Evolutionary conservation across 1,140 invertebrate species (phyloP).

Genomic region (Stegodyphus mimosarum): DNA sequence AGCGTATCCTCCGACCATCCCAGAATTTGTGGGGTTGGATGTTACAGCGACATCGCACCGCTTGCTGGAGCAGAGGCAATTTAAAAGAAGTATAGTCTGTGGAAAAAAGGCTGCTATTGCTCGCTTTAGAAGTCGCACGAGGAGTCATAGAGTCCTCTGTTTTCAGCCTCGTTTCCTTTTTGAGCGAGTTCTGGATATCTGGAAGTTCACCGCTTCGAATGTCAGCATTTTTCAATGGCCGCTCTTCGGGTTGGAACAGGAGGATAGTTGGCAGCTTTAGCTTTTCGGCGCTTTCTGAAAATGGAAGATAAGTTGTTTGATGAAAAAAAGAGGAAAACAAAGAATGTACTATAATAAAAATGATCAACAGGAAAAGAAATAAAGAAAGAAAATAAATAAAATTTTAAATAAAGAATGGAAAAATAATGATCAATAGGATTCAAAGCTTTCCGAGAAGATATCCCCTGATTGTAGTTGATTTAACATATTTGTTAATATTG

Average conservation of each 20-base stretch:
- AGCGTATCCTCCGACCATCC: slow-evolving; percentile 26
- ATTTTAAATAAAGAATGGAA: too few relatives aligned
- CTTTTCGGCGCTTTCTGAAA: neutral
- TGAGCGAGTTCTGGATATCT: neutral
- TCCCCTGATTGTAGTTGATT: too few relatives aligned
- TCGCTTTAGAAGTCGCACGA: neutral
- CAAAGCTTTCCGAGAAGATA: too few relatives aligned
- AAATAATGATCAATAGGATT: too few relatives aligned
- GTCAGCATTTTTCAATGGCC: neutral
- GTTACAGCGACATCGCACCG: slow-evolving; percentile 23
- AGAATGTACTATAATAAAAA: too few relatives aligned
- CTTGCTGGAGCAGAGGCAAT: slow-evolving; percentile 35
- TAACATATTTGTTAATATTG: too few relatives aligned
- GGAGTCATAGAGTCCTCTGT: neutral
- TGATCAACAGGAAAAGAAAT: too few relatives aligned
- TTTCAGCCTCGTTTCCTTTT: neutral
- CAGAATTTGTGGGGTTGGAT: slow-evolving; percentile 29
- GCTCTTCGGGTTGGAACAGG: slow-evolving; percentile 27
- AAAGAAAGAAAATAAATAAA: too few relatives aligned
- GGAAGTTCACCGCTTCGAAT: neutral
- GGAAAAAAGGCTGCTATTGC: neutral
- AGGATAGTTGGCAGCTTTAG: slow-evolving; percentile 39
- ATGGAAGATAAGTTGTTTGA: too few relatives aligned
- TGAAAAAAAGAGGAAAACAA: too few relatives aligned
- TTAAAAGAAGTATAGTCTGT: neutral